Evolutionary conservation across 2,113 vertebrate genomes (phyloP), one percentile per base, ranked within the genome.

Genomic region (Hippocampus barbouri): DNA sequence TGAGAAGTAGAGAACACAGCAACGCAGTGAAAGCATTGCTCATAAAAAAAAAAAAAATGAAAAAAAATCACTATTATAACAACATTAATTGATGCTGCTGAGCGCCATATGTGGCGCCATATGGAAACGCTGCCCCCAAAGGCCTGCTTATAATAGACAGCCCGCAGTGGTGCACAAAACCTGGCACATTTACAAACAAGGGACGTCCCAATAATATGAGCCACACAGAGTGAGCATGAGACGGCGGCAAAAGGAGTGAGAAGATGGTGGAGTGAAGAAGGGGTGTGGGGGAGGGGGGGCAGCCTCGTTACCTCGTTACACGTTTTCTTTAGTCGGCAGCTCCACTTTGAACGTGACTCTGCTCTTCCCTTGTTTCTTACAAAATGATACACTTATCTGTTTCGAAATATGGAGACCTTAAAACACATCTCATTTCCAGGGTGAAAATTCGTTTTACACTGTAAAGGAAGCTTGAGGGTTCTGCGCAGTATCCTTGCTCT

Each of bases 31-130:
- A 88, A 87, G 79, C 85, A 78, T 43, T 79, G 90, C 86, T 90
- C 89, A 82, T 91, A 91, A 92, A 38, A 38, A 38, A 34, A 30
- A 34, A 38, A 38, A 92, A 92, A 92, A 30, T 30, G 1, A 2
- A 25, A 30, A 34, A 38, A 92, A 92, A 92, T 91, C 89, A 85
- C 87, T 88, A 90, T 91, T 92, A 91, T 91, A 93, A 92, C 89
- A 91, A 91, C 90, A 92, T 93, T 93, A 93, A 93, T 93, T 93
- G 92, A 93, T 91, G 90, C 89, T 90, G 90, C 91, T 92, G 90
- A 89, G 90, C 83, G 82, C 90, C 92, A 92, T 93, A 93, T 93
- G 92, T 78, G 89, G 45, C 43, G 75, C 91, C 92, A 93, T 92
- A 93, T 93, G 92, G 92, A 91, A 87, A 82, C 59, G 88, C 79